Evolutionary conservation across 2,888 invertebrate species (phyloP).

Genomic region (Apodemia duryi): DNA sequence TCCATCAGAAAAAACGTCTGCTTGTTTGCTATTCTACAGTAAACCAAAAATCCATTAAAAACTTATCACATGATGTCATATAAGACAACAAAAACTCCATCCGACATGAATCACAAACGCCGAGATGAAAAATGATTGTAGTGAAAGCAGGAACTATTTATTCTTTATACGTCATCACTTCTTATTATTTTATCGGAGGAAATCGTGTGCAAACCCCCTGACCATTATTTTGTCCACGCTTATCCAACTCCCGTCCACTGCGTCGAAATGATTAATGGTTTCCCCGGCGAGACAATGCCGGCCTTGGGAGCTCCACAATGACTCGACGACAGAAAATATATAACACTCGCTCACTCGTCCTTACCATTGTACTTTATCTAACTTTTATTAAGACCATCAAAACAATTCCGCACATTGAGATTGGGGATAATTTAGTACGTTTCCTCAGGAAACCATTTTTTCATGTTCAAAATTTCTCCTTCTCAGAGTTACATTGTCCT

Average conservation of each 20-base stretch:
- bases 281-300: conserved; percentile 31
- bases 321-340: conserved; percentile 30
- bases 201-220: conserved; percentile 23
- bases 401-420: conserved; percentile 12
- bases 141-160: conserved; percentile 32
- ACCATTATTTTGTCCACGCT: conserved; percentile 32
- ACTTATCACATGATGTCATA: not conserved
- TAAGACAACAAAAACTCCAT: conserved; percentile 8
- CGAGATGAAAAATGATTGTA: conserved; percentile 24
- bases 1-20: no score
- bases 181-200: conserved; percentile 26
- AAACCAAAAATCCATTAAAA: conserved; percentile 1
- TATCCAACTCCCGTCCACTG: conserved; percentile 33
- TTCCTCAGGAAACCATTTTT: not conserved
- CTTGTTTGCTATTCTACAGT: not conserved
- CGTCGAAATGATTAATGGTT: conserved; percentile 35
- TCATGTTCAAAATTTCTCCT: no score
- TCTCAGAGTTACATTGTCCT: no score
- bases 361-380: conserved; percentile 28
- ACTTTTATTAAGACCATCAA: conserved; percentile 29
- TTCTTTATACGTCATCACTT: conserved; percentile 27
- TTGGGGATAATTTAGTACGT: not conserved
- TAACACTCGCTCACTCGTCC: conserved; percentile 29
- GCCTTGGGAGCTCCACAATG: conserved; percentile 30
- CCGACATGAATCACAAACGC: conserved; percentile 3